A percentile compares a stretch with the other conserved stretches of the same genome.
These are phyloP conservation scores for Ostrea edulis DNA, from an alignment of 1,140 invertebrate species.

Conservation along the genomic window DNA sequence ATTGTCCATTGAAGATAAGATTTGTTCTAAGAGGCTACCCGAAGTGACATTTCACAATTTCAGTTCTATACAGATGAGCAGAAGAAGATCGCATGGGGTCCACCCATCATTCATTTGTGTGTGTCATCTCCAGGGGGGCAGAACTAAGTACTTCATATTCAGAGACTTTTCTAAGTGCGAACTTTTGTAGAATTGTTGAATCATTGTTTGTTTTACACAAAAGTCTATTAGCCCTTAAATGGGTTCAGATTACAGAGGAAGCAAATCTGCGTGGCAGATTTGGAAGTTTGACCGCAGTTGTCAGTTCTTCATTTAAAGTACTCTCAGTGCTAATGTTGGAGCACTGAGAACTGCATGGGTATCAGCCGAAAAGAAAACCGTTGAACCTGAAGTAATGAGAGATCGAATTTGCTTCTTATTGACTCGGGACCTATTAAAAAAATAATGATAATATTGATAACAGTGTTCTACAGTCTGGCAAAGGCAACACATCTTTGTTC, in stretches of 20 bases:
- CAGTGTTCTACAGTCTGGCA: slow-evolving; percentile 20
- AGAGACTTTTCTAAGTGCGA: background rate
- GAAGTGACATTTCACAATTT: background rate
- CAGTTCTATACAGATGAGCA: background rate
- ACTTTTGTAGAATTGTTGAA: slow-evolving; percentile 37
- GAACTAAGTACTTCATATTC: slow-evolving; percentile 20
- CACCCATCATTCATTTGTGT: slow-evolving; percentile 27
- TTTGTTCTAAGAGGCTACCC: background rate
- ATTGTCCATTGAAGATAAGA: too few species aligned
- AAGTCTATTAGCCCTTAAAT: slow-evolving; percentile 22
- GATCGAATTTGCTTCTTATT: slow-evolving; percentile 24
- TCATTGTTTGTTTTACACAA: slow-evolving; percentile 9
- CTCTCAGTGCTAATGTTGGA: background rate
- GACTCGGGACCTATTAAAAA: background rate
- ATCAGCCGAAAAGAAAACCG: background rate
- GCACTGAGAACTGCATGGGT: background rate
- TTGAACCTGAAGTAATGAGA: slow-evolving; percentile 19
- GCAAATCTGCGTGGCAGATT: background rate
- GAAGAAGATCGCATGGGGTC: slow-evolving; percentile 4
- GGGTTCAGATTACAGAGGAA: slow-evolving; percentile 21
- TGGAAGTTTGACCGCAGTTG: background rate
- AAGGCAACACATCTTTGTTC: slow-evolving; percentile 36
- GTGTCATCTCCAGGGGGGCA: slow-evolving; percentile 21
- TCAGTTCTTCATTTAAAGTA: slow-evolving; percentile 17
- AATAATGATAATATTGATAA: slow-evolving; percentile 34